These are phyloP conservation scores for Athalia circularis DNA, from an alignment of 2,888 invertebrate genomes.

Conservation along the genomic window DNA sequence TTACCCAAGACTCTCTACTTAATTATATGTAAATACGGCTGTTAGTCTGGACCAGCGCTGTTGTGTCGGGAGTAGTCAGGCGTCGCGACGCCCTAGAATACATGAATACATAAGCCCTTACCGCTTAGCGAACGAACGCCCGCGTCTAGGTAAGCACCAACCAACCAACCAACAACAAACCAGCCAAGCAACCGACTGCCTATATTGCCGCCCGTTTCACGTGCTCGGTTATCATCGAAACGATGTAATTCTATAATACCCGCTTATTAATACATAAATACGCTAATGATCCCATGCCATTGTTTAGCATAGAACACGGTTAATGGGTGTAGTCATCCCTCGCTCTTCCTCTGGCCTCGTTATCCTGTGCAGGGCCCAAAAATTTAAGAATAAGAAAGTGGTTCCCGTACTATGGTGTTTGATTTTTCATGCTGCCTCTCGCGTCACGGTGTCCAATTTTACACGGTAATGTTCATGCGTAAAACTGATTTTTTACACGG, in stretches of 20 bases:
- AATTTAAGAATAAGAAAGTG: neutral
- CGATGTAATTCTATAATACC: slow-evolving; percentile 26
- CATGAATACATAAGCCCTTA: slow-evolving; percentile 47
- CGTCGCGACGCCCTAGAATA: slow-evolving; percentile 47
- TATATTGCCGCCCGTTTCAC: neutral
- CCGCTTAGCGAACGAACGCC: slow-evolving; percentile 26
- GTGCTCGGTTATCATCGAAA: slow-evolving; percentile 21
- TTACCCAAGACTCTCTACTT: slow-evolving; percentile 40
- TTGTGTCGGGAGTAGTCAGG: slow-evolving; percentile 40
- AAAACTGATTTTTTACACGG: no score
- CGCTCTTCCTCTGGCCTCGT: neutral
- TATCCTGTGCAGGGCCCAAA: neutral
- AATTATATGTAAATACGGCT: slow-evolving; percentile 49
- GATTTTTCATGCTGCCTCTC: no score
- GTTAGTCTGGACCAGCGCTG: slow-evolving; percentile 43
- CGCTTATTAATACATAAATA: slow-evolving; percentile 33
- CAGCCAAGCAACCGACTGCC: neutral
- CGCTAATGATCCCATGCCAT: slow-evolving; percentile 19
- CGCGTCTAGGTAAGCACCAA: slow-evolving; percentile 7
- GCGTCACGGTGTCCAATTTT: neutral
- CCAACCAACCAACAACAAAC: no score
- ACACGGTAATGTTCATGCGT: no score
- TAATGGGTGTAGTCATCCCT: slow-evolving; percentile 15
- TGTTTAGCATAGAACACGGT: slow-evolving; percentile 33
- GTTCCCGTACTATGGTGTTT: no score